These are phyloP conservation scores for Ceuthmochares aereus DNA, from an alignment of 2,113 vertebrate genomes.

Conservation along the genomic window DNA sequence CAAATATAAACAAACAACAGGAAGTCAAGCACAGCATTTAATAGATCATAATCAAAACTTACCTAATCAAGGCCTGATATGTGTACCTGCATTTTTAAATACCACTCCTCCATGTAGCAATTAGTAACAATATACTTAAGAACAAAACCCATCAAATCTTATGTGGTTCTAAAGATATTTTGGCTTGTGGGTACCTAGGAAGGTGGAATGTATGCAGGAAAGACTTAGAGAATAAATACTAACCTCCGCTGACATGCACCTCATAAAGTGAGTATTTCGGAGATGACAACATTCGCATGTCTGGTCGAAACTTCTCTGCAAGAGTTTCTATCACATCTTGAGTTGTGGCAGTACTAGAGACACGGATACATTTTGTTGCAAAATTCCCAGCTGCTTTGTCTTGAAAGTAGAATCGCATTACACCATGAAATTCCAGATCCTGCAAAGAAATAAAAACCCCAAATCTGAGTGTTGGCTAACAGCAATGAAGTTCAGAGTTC, in stretches of 20 bases:
- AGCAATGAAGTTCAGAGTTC: background rate
- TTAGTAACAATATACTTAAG: background rate
- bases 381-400: constrained; percentile 98
- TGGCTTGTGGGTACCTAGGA: background rate
- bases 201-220: background rate
- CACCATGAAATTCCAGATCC: constrained; percentile 98
- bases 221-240: constrained; percentile 59
- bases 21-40: background rate
- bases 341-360: constrained; percentile 97
- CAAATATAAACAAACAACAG: background rate
- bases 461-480: background rate
- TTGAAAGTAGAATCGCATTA: constrained; percentile 99
- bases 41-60: background rate
- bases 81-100: background rate
- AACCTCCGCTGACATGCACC: constrained; percentile 98
- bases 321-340: constrained; percentile 98
- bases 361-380: constrained; percentile 97
- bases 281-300: constrained; percentile 98
- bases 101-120: background rate
- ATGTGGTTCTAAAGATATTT: background rate
- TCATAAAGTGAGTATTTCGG: constrained; percentile 97
- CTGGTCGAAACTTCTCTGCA: constrained; percentile 97
- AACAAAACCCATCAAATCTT: accelerated
- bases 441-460: constrained; percentile 64
- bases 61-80: background rate